These are phyloP conservation scores for Epizoanthus stellaris DNA, from an alignment of 92 coral and sea anemone species.

Conservation along the genomic window DNA sequence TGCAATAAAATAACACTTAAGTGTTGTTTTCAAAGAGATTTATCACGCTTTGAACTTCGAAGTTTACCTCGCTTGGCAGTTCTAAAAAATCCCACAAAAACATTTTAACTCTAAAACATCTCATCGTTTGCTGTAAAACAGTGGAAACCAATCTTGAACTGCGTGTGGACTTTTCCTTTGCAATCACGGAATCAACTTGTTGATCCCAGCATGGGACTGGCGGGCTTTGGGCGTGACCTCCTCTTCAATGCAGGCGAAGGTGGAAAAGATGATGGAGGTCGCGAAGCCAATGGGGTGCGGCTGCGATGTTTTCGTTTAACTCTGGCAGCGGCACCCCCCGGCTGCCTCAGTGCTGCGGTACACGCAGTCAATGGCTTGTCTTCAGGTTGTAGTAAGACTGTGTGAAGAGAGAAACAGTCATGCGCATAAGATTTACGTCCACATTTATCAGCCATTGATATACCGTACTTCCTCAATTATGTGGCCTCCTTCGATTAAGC, in stretches of 20 bases:
- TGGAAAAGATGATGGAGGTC: slow-evolving; percentile 7
- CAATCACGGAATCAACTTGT: not conserved
- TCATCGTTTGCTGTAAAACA: too few species aligned
- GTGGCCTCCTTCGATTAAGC: too few species aligned
- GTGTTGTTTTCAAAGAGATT: too few species aligned
- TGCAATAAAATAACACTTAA: too few species aligned
- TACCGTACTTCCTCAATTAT: too few species aligned
- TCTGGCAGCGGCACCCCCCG: slow-evolving; percentile 48
- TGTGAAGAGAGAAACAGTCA: slow-evolving; percentile 5
- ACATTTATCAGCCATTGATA: too few species aligned
- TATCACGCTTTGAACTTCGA: too few species aligned
- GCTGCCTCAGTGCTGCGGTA: slow-evolving; percentile 62
- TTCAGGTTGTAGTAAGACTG: slow-evolving; percentile 95
- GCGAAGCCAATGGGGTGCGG: slow-evolving; percentile 12
- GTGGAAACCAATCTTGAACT: too few species aligned
- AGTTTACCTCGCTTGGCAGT: too few species aligned
- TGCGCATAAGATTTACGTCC: not conserved
- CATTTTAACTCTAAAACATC: too few species aligned
- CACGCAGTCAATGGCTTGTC: slow-evolving; percentile 78
- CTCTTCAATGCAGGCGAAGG: slow-evolving; percentile 14
- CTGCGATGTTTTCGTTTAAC: slow-evolving; percentile 39
- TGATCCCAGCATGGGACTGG: slow-evolving; percentile 10
- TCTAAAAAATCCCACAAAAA: too few species aligned
- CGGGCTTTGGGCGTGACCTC: not conserved
- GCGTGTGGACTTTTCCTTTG: too few species aligned